Conservation (phyloP, 2,888 invertebrate genomes). For the Macrophya alboannulata region DNA sequence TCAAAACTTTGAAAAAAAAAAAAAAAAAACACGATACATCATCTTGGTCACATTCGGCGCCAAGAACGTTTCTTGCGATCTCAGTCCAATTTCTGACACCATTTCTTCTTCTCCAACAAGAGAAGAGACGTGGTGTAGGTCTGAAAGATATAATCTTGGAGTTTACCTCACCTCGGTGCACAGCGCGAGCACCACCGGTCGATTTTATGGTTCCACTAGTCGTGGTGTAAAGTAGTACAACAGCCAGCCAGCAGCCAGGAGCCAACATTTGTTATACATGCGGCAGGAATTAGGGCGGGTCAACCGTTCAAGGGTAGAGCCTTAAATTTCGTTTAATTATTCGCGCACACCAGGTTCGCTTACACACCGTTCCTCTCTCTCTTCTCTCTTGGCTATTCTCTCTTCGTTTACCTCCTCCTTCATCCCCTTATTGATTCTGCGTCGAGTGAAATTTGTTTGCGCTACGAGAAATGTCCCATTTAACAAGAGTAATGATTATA, state of each 20-base stretch:
- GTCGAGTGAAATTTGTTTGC: constrained; percentile 57
- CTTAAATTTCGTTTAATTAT: constrained; percentile 50
- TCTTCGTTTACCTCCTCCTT: not conserved
- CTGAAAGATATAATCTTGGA: not conserved
- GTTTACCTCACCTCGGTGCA: not conserved
- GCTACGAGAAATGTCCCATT: constrained; percentile 59
- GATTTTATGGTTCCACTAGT: constrained; percentile 22
- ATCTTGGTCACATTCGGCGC: not conserved
- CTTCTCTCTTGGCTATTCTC: not conserved
- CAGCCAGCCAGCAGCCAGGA: not conserved
- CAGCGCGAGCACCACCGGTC: constrained; percentile 12
- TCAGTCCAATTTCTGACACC: not conserved
- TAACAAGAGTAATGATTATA: constrained; percentile 67
- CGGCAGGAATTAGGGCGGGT: constrained; percentile 41
- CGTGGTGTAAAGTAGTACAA: constrained; percentile 24
- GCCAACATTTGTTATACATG: constrained; percentile 26
- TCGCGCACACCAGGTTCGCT: constrained; percentile 27
- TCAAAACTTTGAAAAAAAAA: not conserved
- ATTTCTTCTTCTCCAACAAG: not conserved
- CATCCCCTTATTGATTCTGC: constrained; percentile 39
- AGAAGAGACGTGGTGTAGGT: not conserved
- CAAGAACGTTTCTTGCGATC: too few species aligned
- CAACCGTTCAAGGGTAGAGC: constrained; percentile 51
- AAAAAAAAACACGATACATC: too few species aligned
- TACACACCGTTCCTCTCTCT: not conserved